Evolutionary conservation across 1,140 invertebrate genomes (phyloP).

Genomic region (Aethina tumida): DNA sequence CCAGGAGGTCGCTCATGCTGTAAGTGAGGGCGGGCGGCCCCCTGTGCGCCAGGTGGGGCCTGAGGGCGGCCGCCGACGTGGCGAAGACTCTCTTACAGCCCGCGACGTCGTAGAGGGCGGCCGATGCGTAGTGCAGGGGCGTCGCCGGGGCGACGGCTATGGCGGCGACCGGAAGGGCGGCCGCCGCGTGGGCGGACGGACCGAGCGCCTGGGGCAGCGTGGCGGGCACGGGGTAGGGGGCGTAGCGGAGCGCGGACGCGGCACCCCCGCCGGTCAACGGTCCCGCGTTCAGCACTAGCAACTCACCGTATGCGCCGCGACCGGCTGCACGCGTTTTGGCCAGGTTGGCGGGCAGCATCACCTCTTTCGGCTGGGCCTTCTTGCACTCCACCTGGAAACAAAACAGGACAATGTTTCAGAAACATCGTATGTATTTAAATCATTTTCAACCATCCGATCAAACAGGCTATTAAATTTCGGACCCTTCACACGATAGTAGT

Average conservation of each 20-base stretch:
- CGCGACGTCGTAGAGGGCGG: slow-evolving; percentile 43
- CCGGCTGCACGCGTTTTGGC: slow-evolving; percentile 87
- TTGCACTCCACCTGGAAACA: slow-evolving; percentile 95
- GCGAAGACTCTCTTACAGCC: slow-evolving; percentile 41
- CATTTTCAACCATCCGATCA: too few relatives aligned
- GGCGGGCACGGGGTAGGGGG: slow-evolving; percentile 47
- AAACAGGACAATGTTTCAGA: slow-evolving; percentile 30
- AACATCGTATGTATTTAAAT: too few relatives aligned
- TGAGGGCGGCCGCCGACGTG: slow-evolving; percentile 35
- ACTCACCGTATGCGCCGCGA: slow-evolving; percentile 91
- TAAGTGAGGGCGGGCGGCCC: slow-evolving; percentile 47
- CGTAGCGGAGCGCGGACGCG: slow-evolving; percentile 53
- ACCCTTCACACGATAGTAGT: too few relatives aligned
- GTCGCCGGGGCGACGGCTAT: slow-evolving; percentile 32
- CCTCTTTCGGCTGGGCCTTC: slow-evolving; percentile 99
- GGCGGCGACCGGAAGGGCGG: slow-evolving; percentile 29
- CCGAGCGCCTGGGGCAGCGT: slow-evolving; percentile 37
- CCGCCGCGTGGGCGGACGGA: slow-evolving; percentile 27
- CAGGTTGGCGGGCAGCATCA: slow-evolving; percentile 92
- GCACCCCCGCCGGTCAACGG: slow-evolving; percentile 30
- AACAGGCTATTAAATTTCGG: too few relatives aligned
- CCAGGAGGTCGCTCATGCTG: slow-evolving; percentile 57
- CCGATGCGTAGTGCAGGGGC: slow-evolving; percentile 30
- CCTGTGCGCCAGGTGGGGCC: slow-evolving; percentile 24
- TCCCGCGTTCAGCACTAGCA: slow-evolving; percentile 66